A percentile compares a stretch with the other conserved stretches of the same genome.
These are phyloP conservation scores for Aplodontia rufa DNA, from an alignment of 2,113 vertebrate genomes.

Conservation along the genomic window DNA sequence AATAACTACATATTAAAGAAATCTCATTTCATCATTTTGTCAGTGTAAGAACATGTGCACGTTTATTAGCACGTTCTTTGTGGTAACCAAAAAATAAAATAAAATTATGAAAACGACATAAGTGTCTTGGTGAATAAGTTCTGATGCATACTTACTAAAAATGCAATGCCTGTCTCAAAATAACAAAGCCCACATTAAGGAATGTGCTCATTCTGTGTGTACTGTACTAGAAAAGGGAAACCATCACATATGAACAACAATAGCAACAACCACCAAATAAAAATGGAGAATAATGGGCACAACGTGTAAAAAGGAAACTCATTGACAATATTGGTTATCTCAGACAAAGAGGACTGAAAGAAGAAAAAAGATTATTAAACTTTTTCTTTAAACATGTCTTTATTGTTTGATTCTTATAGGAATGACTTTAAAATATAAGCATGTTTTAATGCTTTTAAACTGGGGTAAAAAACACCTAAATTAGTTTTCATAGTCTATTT, in stretches of 20 bases:
- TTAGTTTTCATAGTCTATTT: not conserved
- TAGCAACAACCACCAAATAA: not conserved
- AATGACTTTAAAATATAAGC: conserved; percentile 33
- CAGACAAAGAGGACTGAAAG: not conserved
- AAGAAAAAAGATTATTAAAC: not conserved
- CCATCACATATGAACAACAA: not conserved
- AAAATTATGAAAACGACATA: not conserved
- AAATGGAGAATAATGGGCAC: not conserved
- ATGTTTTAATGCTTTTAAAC: not conserved
- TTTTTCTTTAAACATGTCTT: not conserved
- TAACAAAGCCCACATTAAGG: not conserved
- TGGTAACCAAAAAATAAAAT: not conserved
- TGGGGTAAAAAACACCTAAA: not conserved
- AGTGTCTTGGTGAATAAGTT: not conserved
- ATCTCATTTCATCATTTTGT: conserved; percentile 1
- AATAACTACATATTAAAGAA: not conserved
- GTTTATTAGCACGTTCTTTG: conserved; percentile 24
- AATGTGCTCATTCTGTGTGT: not conserved
- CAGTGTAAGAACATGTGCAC: not conserved
- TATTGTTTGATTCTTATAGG: not conserved
- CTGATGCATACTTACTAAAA: not conserved
- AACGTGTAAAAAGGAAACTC: not conserved
- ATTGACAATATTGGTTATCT: not conserved
- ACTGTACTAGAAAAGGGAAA: not conserved
- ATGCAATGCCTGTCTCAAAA: not conserved